Conservation (phyloP, 2,797 vertebrate species). For the Rhinophrynus dorsalis region DNA sequence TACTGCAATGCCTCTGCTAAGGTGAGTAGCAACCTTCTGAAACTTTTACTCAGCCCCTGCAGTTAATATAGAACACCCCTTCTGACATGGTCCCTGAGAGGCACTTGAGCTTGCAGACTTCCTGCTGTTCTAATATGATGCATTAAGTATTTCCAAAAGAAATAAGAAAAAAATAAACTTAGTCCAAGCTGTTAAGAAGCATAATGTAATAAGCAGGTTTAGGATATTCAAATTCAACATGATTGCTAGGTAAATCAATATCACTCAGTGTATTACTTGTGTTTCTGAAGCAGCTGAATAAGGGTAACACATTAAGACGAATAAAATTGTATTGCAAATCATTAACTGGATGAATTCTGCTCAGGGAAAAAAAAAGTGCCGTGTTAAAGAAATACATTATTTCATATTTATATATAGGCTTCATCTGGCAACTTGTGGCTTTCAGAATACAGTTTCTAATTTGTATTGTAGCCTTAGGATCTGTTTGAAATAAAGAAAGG, state of each 20-base stretch:
- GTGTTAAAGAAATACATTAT: background rate
- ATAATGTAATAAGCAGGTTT: background rate
- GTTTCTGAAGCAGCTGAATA: background rate
- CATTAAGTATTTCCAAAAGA: too few species aligned
- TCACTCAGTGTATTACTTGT: background rate
- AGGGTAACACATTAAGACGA: background rate
- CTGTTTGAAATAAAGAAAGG: background rate
- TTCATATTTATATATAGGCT: background rate
- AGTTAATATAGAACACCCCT: too few species aligned
- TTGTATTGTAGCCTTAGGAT: background rate
- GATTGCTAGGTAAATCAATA: background rate
- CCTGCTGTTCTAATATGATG: too few species aligned
- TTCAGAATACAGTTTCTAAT: background rate
- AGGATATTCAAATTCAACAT: background rate
- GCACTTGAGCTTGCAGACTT: too few species aligned
- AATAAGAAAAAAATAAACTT: too few species aligned
- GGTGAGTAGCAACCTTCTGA: too few species aligned
- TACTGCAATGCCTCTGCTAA: too few species aligned
- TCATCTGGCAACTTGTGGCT: background rate
- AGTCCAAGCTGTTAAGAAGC: background rate
- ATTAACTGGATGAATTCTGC: background rate
- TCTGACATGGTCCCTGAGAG: too few species aligned
- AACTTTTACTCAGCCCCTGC: too few species aligned
- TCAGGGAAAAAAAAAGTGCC: background rate
- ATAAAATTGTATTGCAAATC: background rate